A percentile compares a stretch with the other conserved stretches of the same genome.
Evolutionary conservation across 2,113 vertebrate species (phyloP).

Genomic region (Pomatorhinus ruficollis): DNA sequence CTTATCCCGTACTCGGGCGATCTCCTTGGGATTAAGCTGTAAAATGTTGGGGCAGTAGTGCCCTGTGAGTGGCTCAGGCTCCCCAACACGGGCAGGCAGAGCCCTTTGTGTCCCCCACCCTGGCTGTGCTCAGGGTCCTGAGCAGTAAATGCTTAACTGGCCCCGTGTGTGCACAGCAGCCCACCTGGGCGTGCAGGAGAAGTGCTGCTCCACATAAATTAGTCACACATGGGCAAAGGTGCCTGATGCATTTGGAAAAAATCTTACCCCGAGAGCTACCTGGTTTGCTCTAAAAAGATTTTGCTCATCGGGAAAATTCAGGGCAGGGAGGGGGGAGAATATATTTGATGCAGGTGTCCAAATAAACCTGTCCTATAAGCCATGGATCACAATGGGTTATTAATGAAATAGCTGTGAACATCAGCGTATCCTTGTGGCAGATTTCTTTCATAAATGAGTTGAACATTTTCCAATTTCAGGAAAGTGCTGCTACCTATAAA

Average conservation of each 20-base stretch:
- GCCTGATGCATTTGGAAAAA: conserved; percentile 7
- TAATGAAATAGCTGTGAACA: conserved; percentile 53
- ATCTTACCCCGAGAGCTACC: neutral
- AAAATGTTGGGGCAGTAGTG: neutral
- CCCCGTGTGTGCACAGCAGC: neutral
- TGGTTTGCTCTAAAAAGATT: neutral
- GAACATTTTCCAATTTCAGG: conserved; percentile 65
- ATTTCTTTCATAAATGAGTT: conserved; percentile 49
- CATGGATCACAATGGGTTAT: conserved; percentile 40
- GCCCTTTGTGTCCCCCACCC: neutral
- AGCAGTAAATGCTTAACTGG: neutral
- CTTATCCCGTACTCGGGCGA: neutral
- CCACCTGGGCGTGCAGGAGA: neutral
- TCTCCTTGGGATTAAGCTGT: neutral
- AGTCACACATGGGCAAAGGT: conserved; percentile 26
- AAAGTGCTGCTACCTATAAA: conserved; percentile 58
- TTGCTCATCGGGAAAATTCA: neutral
- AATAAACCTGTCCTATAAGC: conserved; percentile 48
- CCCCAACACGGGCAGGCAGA: neutral
- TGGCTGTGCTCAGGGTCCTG: neutral
- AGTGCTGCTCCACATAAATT: conserved; percentile 39
- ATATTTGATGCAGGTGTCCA: conserved; percentile 24
- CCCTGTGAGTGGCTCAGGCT: neutral
- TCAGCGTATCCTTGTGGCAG: conserved; percentile 50
- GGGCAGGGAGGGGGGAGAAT: neutral